Conservation (phyloP, 64 coral and sea anemone genomes). For the Porites lutea region DNA sequence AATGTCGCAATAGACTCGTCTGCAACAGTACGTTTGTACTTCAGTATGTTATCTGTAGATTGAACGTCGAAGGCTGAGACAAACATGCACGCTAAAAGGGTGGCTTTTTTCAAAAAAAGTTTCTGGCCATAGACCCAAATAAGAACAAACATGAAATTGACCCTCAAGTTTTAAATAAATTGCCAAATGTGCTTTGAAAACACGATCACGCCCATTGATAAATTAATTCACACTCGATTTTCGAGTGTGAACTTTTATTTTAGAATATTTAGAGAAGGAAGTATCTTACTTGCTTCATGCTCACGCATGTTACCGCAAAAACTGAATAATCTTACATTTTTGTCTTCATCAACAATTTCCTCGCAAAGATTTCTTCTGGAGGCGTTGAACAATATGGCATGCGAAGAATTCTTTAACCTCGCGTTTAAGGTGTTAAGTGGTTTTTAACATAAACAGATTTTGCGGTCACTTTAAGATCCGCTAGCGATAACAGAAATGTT, state of each 20-base stretch:
- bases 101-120: no score
- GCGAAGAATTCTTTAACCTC: constrained; percentile 27
- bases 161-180: neutral
- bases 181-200: neutral
- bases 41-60: no score
- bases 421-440: constrained; percentile 28
- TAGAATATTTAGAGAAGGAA: neutral
- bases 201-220: neutral
- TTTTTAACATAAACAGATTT: constrained; percentile 9
- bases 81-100: no score
- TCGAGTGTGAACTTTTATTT: neutral
- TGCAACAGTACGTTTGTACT: no score
- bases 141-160: neutral
- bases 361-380: neutral
- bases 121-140: no score
- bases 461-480: constrained; percentile 28
- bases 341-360: neutral
- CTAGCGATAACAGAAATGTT: constrained; percentile 8
- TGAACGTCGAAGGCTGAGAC: no score
- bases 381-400: constrained; percentile 19
- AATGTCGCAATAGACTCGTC: no score
- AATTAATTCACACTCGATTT: constrained; percentile 3
- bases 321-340: neutral
- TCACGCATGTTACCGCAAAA: neutral
- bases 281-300: neutral